phyloP scores from a whole-genome alignment of 2,888 invertebrate genomes.

The Ecliptopera silaceata region DNA sequence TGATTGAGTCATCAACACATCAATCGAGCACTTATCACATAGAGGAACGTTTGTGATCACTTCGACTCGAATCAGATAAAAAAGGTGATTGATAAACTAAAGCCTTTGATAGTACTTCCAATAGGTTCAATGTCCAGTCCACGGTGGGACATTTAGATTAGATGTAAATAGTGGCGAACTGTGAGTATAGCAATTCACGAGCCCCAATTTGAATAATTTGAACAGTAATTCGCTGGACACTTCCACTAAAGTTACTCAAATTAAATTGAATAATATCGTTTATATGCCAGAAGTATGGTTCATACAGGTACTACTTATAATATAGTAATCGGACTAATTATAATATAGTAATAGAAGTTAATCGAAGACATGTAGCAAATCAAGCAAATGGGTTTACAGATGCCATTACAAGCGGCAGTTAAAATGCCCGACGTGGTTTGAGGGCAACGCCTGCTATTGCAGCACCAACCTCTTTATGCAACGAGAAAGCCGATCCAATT shows the following conservation, averaged over 20 bases:
- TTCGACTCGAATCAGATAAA: neutral
- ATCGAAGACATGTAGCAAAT: constrained; percentile 11
- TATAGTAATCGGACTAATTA: no score
- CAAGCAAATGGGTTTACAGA: constrained; percentile 1
- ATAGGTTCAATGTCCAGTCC: no score
- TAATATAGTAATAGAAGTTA: no score
- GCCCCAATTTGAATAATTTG: no score
- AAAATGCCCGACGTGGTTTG: constrained; percentile 11
- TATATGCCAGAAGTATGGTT: no score
- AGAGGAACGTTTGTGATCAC: neutral
- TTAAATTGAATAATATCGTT: no score
- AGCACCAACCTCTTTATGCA: neutral
- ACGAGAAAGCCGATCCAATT: constrained; percentile 2
- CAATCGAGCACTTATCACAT: neutral
- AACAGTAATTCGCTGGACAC: no score
- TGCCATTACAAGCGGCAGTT: constrained; percentile 1
- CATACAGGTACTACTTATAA: no score
- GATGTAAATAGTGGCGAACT: no score
- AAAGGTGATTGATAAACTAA: neutral
- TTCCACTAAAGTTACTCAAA: no score
- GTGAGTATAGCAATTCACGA: no score
- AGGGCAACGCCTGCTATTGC: constrained; percentile 1
- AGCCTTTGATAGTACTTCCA: neutral
- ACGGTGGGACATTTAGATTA: no score
- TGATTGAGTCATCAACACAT: neutral